phyloP scores from a whole-genome alignment of 2,888 invertebrate genomes.

The Biston betularia region DNA sequence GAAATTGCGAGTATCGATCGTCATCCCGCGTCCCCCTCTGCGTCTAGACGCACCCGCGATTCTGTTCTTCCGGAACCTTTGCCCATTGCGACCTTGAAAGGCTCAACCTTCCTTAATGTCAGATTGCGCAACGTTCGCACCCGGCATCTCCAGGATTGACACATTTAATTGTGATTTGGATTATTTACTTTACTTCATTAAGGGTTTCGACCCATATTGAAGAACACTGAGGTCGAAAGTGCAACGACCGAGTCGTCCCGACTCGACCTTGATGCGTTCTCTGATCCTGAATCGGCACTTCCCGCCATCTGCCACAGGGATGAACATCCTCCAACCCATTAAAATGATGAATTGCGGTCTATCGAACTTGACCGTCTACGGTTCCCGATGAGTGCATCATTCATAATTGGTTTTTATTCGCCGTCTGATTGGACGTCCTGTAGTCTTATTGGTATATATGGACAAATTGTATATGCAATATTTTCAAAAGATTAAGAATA shows the following conservation, averaged over 20 bases:
- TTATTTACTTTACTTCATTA: conserved; percentile 50
- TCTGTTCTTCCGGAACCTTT: conserved; percentile 83
- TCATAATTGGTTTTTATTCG: conserved; percentile 38
- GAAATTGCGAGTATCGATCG: conserved; percentile 85
- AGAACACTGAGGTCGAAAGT: conserved; percentile 65
- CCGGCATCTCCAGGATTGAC: conserved; percentile 62
- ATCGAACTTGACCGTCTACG: conserved; percentile 39
- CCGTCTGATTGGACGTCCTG: conserved; percentile 42
- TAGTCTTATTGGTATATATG: conserved; percentile 34
- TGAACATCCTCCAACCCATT: conserved; percentile 66
- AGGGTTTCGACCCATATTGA: conserved; percentile 48
- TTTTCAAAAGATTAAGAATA: not conserved
- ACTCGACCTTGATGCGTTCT: conserved; percentile 74
- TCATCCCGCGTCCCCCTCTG: conserved; percentile 69
- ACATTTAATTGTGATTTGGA: conserved; percentile 61
- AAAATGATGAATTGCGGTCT: conserved; percentile 51
- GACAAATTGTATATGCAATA: not conserved
- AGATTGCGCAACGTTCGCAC: conserved; percentile 70
- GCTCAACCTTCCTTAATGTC: conserved; percentile 83
- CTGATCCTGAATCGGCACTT: conserved; percentile 63
- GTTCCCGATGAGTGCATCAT: conserved; percentile 39
- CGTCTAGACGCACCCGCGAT: conserved; percentile 84
- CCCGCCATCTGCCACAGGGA: conserved; percentile 63
- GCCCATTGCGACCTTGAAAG: conserved; percentile 83
- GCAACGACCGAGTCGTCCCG: conserved; percentile 72